Percentiles rank a stretch among this genome's conserved stretches.
These are phyloP conservation scores for Lithophane leautieri DNA, from an alignment of 2,888 invertebrate genomes.

Conservation along the genomic window DNA sequence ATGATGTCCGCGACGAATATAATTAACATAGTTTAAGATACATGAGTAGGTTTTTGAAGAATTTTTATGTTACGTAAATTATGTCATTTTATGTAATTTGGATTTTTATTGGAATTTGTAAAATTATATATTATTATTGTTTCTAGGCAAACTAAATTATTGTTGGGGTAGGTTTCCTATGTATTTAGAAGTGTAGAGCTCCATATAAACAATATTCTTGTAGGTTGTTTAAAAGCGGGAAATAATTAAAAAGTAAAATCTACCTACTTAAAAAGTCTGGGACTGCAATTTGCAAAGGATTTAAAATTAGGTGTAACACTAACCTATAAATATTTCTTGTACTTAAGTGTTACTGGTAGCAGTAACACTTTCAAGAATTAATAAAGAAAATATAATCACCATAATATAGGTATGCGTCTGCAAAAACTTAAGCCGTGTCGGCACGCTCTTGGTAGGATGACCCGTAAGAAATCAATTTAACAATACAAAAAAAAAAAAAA, in stretches of 20 bases:
- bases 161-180: neutral
- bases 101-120: conserved; percentile 29
- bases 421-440: neutral
- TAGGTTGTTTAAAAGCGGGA: neutral
- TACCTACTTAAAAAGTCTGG: neutral
- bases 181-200: neutral
- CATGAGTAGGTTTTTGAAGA: conserved; percentile 41
- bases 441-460: conserved; percentile 3
- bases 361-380: no score
- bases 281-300: neutral
- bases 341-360: no score
- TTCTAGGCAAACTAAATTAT: neutral
- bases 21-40: conserved; percentile 58
- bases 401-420: neutral
- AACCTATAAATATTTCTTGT: conserved; percentile 3
- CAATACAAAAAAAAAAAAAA: conserved; percentile 30
- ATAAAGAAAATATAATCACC: neutral
- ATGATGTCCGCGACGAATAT: conserved; percentile 45
- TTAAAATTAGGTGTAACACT: neutral
- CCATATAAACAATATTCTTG: neutral
- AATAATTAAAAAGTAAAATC: neutral
- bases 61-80: conserved; percentile 55
- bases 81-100: conserved; percentile 47
- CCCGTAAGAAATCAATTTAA: conserved; percentile 25
- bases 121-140: conserved; percentile 15